phyloP scores from a whole-genome alignment of 2,113 vertebrate genomes.

The Neotragus pygmaeus region DNA sequence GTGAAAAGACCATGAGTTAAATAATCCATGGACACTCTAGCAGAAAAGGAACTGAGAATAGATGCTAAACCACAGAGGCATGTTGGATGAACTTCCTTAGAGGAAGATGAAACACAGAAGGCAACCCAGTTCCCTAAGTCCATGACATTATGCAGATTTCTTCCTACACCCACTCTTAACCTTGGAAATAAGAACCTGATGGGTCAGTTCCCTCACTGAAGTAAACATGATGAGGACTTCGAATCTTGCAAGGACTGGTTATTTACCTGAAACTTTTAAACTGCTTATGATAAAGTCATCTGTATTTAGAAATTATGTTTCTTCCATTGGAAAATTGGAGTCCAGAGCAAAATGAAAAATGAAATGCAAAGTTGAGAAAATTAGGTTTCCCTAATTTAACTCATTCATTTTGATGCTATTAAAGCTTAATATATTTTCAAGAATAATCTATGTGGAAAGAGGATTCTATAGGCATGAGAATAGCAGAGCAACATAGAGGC shows the following conservation, averaged over 20 bases:
- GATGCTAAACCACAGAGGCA: neutral
- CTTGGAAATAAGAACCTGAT: neutral
- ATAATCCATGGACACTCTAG: neutral
- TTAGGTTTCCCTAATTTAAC: neutral
- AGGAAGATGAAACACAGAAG: neutral
- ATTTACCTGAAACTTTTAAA: neutral
- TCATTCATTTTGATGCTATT: neutral
- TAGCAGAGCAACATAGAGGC: neutral
- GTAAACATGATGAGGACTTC: neutral
- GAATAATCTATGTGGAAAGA: neutral
- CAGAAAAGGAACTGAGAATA: neutral
- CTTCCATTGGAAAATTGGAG: neutral
- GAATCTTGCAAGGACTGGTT: neutral
- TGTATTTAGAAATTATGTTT: neutral
- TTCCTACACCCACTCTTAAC: neutral
- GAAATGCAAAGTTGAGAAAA: neutral
- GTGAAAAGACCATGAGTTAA: neutral
- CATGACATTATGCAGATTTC: neutral
- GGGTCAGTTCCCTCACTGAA: neutral
- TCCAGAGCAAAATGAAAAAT: neutral
- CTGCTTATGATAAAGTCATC: neutral
- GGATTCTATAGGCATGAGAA: neutral
- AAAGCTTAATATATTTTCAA: neutral
- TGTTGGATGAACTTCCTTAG: neutral
- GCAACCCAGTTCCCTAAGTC: neutral